Evolutionary conservation across 1,140 invertebrate genomes (phyloP).

Genomic region (Cydia splendana): DNA sequence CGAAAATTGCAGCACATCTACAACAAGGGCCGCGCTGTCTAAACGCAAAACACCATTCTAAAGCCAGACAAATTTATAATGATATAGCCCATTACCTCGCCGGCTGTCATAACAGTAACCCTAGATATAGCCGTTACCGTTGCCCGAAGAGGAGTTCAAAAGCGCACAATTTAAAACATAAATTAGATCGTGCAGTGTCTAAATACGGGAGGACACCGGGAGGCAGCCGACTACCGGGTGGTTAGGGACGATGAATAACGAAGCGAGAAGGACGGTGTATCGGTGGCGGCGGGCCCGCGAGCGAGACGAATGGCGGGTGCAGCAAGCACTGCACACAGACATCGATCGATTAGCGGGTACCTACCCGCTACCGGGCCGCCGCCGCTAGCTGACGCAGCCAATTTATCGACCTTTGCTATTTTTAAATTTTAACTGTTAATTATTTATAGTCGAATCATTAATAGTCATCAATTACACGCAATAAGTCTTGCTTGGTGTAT

Average conservation of each 20-base stretch:
- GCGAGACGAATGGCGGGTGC: constrained; percentile 65
- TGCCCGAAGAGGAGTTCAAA: constrained; percentile 53
- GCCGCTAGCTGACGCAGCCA: constrained; percentile 51
- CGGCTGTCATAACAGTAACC: constrained; percentile 56
- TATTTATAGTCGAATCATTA: constrained; percentile 51
- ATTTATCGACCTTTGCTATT: constrained; percentile 70
- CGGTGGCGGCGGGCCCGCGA: constrained; percentile 45
- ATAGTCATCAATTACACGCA: not conserved
- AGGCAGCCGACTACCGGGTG: constrained; percentile 71
- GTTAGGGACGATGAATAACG: constrained; percentile 73
- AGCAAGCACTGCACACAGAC: constrained; percentile 71
- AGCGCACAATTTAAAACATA: constrained; percentile 73
- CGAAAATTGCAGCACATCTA: constrained; percentile 47
- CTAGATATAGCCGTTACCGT: constrained; percentile 58
- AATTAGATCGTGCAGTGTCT: constrained; percentile 76
- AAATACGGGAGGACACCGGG: constrained; percentile 71
- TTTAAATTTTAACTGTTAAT: constrained; percentile 65
- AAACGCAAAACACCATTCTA: constrained; percentile 41
- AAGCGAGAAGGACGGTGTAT: constrained; percentile 66
- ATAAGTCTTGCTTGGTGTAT: not conserved
- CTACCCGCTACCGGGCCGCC: constrained; percentile 51
- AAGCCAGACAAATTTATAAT: constrained; percentile 68
- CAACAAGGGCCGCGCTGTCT: constrained; percentile 55
- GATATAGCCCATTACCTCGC: constrained; percentile 64
- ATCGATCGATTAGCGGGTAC: constrained; percentile 69